A percentile compares a stretch with the other conserved stretches of the same genome.
Conservation (phyloP, 2,888 invertebrate genomes). For the Eupithecia tripunctaria region DNA sequence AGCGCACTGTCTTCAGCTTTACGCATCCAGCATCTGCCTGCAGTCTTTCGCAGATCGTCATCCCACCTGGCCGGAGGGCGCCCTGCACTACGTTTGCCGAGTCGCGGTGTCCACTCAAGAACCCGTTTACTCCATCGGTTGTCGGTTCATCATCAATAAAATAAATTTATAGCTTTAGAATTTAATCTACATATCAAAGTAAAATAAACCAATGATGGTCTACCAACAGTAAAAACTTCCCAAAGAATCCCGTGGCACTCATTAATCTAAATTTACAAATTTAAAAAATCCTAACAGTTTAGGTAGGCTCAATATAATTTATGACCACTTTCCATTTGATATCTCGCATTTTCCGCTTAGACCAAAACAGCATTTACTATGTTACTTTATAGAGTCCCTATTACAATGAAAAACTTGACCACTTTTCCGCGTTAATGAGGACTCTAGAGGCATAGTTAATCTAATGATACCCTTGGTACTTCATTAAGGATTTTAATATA, state of each 20-base stretch:
- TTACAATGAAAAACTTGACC: not conserved
- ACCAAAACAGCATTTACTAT: not conserved
- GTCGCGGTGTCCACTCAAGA: no score
- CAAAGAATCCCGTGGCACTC: not conserved
- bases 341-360: not conserved
- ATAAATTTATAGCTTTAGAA: no score
- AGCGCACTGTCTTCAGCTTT: no score
- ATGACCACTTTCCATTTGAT: not conserved
- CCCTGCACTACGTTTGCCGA: no score
- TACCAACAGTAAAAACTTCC: not conserved
- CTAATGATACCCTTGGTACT: constrained; percentile 6
- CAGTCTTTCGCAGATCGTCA: no score
- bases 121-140: no score
- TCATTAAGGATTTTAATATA: not conserved
- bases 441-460: not conserved
- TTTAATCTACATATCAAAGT: no score
- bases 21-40: no score
- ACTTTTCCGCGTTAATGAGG: not conserved
- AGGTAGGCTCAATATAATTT: not conserved
- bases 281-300: not conserved
- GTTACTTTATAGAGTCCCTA: not conserved
- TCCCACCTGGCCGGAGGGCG: no score
- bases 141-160: no score
- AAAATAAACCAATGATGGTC: no score
- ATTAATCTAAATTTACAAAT: not conserved